These are phyloP conservation scores for Phocoena sinus DNA, from an alignment of 2,113 vertebrate genomes.

Conservation along the genomic window DNA sequence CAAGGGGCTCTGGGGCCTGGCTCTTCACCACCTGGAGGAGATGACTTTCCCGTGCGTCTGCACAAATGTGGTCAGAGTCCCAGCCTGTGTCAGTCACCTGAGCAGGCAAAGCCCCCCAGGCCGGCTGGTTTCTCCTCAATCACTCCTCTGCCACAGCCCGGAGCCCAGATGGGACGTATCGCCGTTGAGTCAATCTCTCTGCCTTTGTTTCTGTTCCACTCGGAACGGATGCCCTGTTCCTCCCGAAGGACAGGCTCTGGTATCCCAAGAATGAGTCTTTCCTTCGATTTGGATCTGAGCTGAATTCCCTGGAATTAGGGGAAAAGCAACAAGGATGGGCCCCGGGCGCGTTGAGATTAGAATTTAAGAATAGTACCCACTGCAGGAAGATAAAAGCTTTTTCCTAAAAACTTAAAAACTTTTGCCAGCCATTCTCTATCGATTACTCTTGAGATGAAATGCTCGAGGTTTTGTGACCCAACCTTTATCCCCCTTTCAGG, in stretches of 20 bases:
- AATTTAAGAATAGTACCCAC: too few species aligned
- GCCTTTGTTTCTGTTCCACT: too few species aligned
- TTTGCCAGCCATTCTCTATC: neutral
- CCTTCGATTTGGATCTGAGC: neutral
- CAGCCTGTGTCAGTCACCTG: rapidly evolving
- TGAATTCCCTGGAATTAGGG: neutral
- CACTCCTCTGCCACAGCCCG: neutral
- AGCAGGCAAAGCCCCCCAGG: rapidly evolving
- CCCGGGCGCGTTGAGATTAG: rapidly evolving
- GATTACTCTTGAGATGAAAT: neutral
- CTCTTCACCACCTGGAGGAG: neutral
- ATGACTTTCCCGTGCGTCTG: rapidly evolving
- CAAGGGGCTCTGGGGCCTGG: neutral
- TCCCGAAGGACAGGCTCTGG: rapidly evolving
- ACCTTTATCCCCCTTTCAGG: neutral
- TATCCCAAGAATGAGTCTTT: rapidly evolving
- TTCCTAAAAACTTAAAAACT: too few species aligned
- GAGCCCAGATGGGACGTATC: rapidly evolving
- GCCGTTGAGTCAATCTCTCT: neutral
- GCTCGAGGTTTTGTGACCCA: neutral
- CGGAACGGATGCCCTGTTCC: rapidly evolving
- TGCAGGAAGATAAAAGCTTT: neutral
- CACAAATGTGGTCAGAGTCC: rapidly evolving
- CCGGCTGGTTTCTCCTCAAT: neutral
- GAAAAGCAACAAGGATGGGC: neutral